A percentile compares a stretch with the other conserved stretches of the same genome.
These are phyloP conservation scores for Therioaphis trifolii DNA, from an alignment of 2,888 invertebrate genomes.

Conservation along the genomic window DNA sequence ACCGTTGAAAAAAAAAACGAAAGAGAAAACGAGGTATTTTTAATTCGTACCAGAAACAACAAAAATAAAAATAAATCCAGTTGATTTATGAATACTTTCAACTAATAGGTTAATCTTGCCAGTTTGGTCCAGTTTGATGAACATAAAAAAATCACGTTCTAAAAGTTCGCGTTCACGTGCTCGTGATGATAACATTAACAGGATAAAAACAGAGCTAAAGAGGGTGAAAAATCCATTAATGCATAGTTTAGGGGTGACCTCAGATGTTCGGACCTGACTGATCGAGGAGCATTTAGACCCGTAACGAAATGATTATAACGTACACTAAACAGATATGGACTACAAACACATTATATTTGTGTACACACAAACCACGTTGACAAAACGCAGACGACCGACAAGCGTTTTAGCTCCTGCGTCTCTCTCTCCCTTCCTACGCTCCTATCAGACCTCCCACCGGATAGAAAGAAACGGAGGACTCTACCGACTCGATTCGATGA, in stretches of 20 bases:
- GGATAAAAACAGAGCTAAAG: background rate
- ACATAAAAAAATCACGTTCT: no score
- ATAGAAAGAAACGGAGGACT: conserved; percentile 35
- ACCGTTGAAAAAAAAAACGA: background rate
- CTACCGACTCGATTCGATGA: conserved; percentile 43
- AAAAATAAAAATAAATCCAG: background rate
- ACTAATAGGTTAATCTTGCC: background rate
- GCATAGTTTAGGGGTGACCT: background rate
- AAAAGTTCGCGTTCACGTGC: background rate
- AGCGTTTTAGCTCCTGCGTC: conserved; percentile 42
- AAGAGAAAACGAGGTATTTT: background rate
- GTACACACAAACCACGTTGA: conserved; percentile 26
- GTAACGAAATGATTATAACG: background rate
- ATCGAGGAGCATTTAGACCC: background rate
- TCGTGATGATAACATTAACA: background rate
- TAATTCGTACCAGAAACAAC: no score
- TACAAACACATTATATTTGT: conserved; percentile 28
- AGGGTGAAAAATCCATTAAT: background rate
- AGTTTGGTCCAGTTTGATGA: no score
- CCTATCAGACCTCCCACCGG: conserved; percentile 55
- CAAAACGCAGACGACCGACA: conserved; percentile 54
- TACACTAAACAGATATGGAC: conserved; percentile 35
- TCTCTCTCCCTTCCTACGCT: conserved; percentile 17
- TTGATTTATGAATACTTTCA: background rate
- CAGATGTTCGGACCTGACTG: background rate